phyloP scores from a whole-genome alignment of 2,797 vertebrate genomes.

The Xenopus petersii region DNA sequence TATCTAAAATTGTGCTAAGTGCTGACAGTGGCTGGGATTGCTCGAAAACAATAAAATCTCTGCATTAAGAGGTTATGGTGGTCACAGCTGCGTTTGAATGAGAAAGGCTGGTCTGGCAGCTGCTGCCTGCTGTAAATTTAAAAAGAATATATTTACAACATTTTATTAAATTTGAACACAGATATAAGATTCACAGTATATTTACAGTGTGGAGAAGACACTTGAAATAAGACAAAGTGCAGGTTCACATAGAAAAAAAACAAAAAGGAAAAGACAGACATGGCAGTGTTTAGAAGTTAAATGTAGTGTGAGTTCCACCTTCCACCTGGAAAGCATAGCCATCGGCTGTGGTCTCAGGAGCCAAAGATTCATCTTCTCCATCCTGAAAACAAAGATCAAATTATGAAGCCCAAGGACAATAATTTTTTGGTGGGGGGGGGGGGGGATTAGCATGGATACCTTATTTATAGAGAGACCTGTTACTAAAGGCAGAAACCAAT shows the following conservation, averaged over 20 bases:
- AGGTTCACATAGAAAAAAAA: constrained; percentile 22
- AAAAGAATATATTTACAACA: constrained; percentile 26
- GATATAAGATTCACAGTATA: constrained; percentile 26
- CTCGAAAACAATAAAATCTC: no score
- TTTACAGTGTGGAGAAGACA: neutral
- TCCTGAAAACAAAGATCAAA: constrained; percentile 66
- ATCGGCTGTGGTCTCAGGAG: constrained; percentile 79
- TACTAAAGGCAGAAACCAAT: no score
- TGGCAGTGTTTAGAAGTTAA: constrained; percentile 75
- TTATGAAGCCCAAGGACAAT: neutral
- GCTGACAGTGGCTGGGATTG: no score
- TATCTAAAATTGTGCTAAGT: no score
- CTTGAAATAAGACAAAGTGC: constrained; percentile 17
- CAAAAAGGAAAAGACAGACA: neutral
- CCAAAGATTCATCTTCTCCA: constrained; percentile 79
- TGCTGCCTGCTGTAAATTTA: neutral
- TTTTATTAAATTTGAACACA: neutral
- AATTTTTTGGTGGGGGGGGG: no score
- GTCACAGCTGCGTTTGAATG: no score
- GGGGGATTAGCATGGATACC: no score
- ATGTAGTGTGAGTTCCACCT: constrained; percentile 72
- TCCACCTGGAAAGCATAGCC: constrained; percentile 84
- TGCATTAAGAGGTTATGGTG: no score
- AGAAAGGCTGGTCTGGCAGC: no score
- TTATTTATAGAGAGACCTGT: no score